Percentiles rank a stretch among this genome's conserved stretches.
Evolutionary conservation across 2,888 invertebrate genomes (phyloP).

Genomic region (Cheilosia pagana): DNA sequence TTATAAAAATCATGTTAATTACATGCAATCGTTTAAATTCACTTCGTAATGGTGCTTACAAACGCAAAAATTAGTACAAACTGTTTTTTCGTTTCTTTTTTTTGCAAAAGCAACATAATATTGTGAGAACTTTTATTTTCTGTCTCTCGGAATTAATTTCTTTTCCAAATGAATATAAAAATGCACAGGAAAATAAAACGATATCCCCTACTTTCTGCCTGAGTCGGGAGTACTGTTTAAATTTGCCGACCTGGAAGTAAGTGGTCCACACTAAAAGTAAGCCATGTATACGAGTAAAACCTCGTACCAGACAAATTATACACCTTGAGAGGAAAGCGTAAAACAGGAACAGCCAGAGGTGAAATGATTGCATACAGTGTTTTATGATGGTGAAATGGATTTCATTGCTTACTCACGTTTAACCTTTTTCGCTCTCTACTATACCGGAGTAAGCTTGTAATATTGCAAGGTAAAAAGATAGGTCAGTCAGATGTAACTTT

Average conservation of each 20-base stretch:
- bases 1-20: too few relatives aligned
- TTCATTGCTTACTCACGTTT: slow-evolving; percentile 49
- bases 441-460: slow-evolving; percentile 12
- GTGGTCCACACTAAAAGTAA: slow-evolving; percentile 57
- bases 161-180: slow-evolving; percentile 11
- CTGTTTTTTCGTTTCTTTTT: neutral
- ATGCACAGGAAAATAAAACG: slow-evolving; percentile 8
- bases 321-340: slow-evolving; percentile 61
- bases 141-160: neutral
- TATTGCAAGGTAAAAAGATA: slow-evolving; percentile 32
- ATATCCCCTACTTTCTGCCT: slow-evolving; percentile 33
- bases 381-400: slow-evolving; percentile 58
- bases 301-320: slow-evolving; percentile 52
- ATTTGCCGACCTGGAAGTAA: slow-evolving; percentile 64
- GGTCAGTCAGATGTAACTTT: slow-evolving; percentile 59
- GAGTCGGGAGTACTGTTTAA: slow-evolving; percentile 35
- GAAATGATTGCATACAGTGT: slow-evolving; percentile 62
- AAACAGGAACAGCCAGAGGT: slow-evolving; percentile 64
- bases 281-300: slow-evolving; percentile 45
- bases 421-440: slow-evolving; percentile 31
- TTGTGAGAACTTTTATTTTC: slow-evolving; percentile 27
- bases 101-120: neutral
- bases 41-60: neutral
- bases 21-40: neutral
- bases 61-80: neutral